Conservation (phyloP, 1,140 invertebrate genomes). For the Neuroterus valhalla region DNA sequence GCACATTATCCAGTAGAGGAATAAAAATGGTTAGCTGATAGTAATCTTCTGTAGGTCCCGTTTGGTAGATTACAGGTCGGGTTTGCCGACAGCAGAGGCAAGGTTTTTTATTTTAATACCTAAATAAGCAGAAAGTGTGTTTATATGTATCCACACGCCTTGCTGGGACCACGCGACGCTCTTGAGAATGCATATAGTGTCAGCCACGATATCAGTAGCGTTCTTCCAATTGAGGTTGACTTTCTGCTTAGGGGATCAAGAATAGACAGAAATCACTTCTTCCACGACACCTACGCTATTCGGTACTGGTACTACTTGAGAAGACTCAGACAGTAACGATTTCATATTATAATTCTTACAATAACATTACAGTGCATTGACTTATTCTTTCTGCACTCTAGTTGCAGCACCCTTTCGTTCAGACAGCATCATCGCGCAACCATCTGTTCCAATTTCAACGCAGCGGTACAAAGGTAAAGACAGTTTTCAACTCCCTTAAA, state of each 20-base stretch:
- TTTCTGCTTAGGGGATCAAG: constrained; percentile 37
- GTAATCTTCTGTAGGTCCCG: background rate
- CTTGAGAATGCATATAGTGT: background rate
- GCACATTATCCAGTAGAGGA: constrained; percentile 4
- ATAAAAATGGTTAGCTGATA: background rate
- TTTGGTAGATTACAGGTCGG: background rate
- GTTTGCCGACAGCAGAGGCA: background rate
- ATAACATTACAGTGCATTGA: background rate
- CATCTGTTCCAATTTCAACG: constrained; percentile 6
- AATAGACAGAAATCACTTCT: background rate
- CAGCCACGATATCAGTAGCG: background rate
- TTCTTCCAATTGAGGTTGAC: background rate
- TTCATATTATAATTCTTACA: background rate
- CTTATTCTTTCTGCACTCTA: background rate
- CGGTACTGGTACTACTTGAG: background rate
- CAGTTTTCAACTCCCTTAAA: background rate
- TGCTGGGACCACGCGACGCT: background rate
- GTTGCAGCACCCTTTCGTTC: background rate
- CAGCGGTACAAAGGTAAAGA: background rate
- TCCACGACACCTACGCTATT: constrained; percentile 44
- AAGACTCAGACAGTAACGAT: background rate
- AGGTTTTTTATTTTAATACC: constrained; percentile 1
- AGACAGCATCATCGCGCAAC: background rate
- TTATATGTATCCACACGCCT: background rate
- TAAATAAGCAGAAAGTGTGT: background rate